phyloP scores from a whole-genome alignment of 2,888 invertebrate genomes.

The Adineta ricciae region DNA sequence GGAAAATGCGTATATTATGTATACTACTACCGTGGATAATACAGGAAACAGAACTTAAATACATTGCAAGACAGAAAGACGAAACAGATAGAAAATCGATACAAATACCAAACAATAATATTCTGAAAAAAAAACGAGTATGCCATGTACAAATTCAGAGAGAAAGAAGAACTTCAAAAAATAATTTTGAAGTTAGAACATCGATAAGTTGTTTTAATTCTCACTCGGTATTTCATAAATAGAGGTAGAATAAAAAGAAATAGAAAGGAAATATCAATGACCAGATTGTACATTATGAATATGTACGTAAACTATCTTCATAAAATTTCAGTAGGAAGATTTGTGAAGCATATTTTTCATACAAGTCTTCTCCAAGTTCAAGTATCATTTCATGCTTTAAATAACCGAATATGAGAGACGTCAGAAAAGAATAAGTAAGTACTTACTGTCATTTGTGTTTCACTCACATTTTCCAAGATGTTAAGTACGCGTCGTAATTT shows the following conservation, averaged over 20 bases:
- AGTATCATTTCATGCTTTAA: not conserved
- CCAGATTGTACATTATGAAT: not conserved
- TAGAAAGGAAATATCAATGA: not conserved
- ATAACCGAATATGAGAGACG: not conserved
- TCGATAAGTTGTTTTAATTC: not conserved
- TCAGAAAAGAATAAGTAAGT: not conserved
- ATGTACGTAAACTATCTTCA: conserved; percentile 2
- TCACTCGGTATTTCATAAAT: not conserved
- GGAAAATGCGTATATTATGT: not conserved
- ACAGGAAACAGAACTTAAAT: not conserved
- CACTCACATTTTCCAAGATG: not conserved
- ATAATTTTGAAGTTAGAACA: not conserved
- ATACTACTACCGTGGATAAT: not conserved
- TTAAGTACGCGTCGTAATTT: not conserved
- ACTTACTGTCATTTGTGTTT: not conserved
- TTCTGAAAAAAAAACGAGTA: not conserved
- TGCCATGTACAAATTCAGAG: not conserved
- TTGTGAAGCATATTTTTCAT: conserved; percentile 5
- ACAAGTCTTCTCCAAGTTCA: not conserved
- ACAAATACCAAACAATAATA: not conserved
- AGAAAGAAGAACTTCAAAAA: not conserved
- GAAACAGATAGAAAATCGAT: not conserved
- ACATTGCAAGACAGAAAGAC: not conserved
- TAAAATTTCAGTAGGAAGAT: not conserved
- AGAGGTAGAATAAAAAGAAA: not conserved